Percentiles rank a stretch among this genome's conserved stretches.
phyloP scores from a whole-genome alignment of 2,797 vertebrate genomes.

The Tokudaia muenninki region DNA sequence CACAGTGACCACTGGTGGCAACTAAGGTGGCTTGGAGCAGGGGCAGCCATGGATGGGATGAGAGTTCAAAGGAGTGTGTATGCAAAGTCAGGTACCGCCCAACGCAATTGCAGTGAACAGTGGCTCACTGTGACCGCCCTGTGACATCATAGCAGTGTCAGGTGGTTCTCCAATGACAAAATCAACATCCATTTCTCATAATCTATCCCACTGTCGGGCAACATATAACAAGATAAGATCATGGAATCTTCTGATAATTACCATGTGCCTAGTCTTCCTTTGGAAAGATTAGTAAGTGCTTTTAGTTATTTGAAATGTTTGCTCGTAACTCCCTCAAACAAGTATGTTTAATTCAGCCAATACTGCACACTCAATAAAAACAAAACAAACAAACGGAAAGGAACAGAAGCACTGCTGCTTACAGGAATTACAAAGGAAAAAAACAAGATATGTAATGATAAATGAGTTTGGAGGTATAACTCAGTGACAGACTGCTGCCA shows the following conservation, averaged over 20 bases:
- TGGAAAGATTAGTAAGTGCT: background rate
- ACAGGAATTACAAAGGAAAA: background rate
- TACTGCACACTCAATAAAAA: background rate
- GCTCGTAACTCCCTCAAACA: background rate
- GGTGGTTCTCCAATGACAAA: background rate
- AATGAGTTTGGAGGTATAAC: background rate
- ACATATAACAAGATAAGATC: background rate
- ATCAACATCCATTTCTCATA: background rate
- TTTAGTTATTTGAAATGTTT: conserved; percentile 5
- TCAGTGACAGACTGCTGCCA: background rate
- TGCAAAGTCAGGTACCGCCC: background rate
- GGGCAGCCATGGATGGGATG: background rate
- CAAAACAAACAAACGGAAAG: background rate
- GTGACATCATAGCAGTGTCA: background rate
- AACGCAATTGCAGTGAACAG: background rate
- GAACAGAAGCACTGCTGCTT: background rate
- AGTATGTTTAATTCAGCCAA: background rate
- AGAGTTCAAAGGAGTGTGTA: background rate
- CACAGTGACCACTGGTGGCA: background rate
- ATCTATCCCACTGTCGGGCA: background rate
- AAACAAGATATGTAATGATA: background rate
- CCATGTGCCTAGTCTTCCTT: background rate
- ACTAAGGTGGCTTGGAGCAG: background rate
- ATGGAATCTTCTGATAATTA: background rate
- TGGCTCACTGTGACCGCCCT: background rate